Base-by-base conservation (phyloP, 37 sponge, comb jelly and placozoan species). In the Cliona cf. orientalis region DNA sequence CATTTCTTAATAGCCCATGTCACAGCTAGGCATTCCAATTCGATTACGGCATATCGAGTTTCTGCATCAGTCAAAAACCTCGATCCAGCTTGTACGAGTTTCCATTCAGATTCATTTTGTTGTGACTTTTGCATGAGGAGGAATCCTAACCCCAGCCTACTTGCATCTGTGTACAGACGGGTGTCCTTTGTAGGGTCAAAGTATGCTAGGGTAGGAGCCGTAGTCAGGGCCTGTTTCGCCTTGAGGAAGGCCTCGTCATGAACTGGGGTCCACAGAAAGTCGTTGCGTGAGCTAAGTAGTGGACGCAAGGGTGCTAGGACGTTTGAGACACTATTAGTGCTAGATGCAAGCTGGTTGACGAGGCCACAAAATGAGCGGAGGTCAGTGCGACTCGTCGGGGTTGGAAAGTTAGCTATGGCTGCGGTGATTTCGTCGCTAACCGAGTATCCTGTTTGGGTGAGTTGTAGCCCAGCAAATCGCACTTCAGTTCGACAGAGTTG, bases 91-190 rank as follows among this genome's bases (percentile, higher is more conserved):
- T 85, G 86, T 1, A 69, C 45, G 1, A 76, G 28, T 55, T 9
- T 26, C 85, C 85, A 84, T 21, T 46, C n/a, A 5, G 5, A 21
- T 7, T 38, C 82, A 38, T 5, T 12, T 25, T 53, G 42, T 1
- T 42, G 31, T 69, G 17, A 42, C 32, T 46, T 62, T 21, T 81
- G 84, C 29, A 60, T 37, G 23, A 83, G 67, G 46, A 83, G 19
- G 57, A 83, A 83, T 1, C 74, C 84, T 17, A 83, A 36, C 21
- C 84, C 66, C 0, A 60, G 84, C 12, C 34, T 57, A 46, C 83
- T 83, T 42, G 85, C 78, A 68, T 84, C 85, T 12, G 78, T 76
- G 59, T 43, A 71, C 31, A 86, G 79, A 65, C 72, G 64, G 58
- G 86, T 86, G 29, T 62, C 66, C 53, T 42, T 79, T 66, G 14